Evolutionary conservation across 2,888 invertebrate species (phyloP).

Genomic region (Ischnus inquisitorius): DNA sequence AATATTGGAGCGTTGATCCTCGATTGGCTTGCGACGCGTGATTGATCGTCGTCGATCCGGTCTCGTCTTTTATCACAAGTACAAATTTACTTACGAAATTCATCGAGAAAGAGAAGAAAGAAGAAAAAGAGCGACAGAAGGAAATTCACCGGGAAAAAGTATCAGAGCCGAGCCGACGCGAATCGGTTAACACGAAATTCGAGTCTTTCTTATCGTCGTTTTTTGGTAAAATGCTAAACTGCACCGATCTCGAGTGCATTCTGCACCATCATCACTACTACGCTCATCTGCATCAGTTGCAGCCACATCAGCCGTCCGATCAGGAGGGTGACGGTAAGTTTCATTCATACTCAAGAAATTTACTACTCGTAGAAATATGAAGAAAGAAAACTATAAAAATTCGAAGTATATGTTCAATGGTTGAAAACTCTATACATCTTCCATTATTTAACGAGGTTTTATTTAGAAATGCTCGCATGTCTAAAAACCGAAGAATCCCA

Average conservation of each 20-base stretch:
- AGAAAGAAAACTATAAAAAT: not conserved
- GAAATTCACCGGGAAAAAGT: not conserved
- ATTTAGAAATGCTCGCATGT: too few relatives aligned
- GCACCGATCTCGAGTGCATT: conserved; percentile 92
- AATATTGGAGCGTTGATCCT: conserved; percentile 26
- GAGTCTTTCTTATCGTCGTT: conserved; percentile 25
- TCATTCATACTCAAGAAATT: not conserved
- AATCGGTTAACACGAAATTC: conserved; percentile 4
- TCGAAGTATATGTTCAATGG: too few relatives aligned
- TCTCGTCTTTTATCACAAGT: not conserved
- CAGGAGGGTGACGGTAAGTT: conserved; percentile 87
- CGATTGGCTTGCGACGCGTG: not conserved
- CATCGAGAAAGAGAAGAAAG: too few relatives aligned
- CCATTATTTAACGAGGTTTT: too few relatives aligned
- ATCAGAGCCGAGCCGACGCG: not conserved
- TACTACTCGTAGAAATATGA: not conserved
- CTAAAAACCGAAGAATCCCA: too few relatives aligned
- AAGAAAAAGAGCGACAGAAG: not conserved
- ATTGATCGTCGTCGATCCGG: not conserved
- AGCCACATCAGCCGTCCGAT: conserved; percentile 89
- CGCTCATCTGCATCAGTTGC: conserved; percentile 90
- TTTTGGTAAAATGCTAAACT: conserved; percentile 89
- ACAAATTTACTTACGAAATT: not conserved
- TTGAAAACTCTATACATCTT: too few relatives aligned
- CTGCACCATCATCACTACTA: conserved; percentile 92